A percentile compares a stretch with the other conserved stretches of the same genome.
Conservation (phyloP, 2,113 vertebrate species). For the Microtus montanus region DNA sequence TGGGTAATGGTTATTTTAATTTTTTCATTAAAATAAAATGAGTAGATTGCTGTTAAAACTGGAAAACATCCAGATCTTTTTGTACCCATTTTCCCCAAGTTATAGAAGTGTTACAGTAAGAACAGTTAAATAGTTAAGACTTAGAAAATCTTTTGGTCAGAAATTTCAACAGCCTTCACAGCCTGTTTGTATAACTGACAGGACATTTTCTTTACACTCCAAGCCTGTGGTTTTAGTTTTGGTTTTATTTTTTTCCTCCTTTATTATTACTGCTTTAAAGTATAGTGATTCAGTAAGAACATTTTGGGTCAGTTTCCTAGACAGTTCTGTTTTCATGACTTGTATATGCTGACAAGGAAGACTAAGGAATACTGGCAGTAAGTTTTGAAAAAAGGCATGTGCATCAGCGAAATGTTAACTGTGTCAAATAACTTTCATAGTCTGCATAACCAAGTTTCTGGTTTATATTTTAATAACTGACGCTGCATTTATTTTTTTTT, state of each 20-base stretch:
- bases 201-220: conserved; percentile 77
- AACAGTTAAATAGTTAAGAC: conserved; percentile 80
- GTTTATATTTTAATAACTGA: conserved; percentile 81
- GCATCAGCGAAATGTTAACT: conserved; percentile 86
- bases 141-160: conserved; percentile 83
- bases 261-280: conserved; percentile 74
- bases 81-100: conserved; percentile 72
- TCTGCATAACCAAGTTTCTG: conserved; percentile 82
- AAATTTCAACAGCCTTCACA: conserved; percentile 89
- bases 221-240: conserved; percentile 69
- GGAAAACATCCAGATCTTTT: conserved; percentile 82
- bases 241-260: conserved; percentile 71
- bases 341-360: conserved; percentile 78
- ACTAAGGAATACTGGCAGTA: conserved; percentile 79
- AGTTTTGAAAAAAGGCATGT: conserved; percentile 84
- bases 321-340: conserved; percentile 77
- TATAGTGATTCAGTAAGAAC: conserved; percentile 72
- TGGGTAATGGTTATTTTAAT: conserved; percentile 82
- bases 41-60: conserved; percentile 85
- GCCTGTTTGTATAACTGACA: conserved; percentile 77
- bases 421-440: conserved; percentile 81
- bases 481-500: conserved; percentile 80
- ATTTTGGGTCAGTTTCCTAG: conserved; percentile 77
- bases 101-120: conserved; percentile 80
- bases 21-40: conserved; percentile 70